phyloP scores from a whole-genome alignment of 2,888 invertebrate genomes.

The Nephrotoma flavescens region DNA sequence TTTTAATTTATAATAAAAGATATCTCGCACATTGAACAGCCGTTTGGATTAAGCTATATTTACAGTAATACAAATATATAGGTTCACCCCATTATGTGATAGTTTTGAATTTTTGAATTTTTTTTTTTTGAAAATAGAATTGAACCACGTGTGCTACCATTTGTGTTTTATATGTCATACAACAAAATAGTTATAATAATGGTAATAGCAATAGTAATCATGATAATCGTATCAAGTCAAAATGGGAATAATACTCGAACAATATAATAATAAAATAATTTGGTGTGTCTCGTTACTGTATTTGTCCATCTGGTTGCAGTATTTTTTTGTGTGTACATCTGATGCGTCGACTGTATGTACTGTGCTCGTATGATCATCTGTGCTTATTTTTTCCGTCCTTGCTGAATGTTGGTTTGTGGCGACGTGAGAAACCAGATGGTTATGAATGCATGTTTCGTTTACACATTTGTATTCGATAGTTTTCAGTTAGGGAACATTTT shows the following conservation, averaged over 20 bases:
- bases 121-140: not conserved
- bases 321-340: not conserved
- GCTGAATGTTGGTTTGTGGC: not conserved
- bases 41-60: not conserved
- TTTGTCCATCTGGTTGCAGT: not conserved
- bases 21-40: not conserved
- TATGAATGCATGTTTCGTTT: not conserved
- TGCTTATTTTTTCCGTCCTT: not conserved
- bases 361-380: not conserved
- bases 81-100: not conserved
- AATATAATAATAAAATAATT: not conserved
- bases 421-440: not conserved
- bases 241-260: not conserved
- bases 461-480: not conserved
- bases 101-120: not conserved
- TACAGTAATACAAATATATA: not conserved
- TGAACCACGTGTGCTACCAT: not conserved
- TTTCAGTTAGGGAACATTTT: not conserved
- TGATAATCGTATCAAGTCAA: not conserved
- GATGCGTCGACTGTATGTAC: not conserved
- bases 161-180: not conserved
- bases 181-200: not conserved
- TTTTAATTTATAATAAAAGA: not conserved
- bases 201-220: not conserved
- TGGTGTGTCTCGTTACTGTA: not conserved